Conservation (phyloP, 2,113 vertebrate species). For the Xiphorhynchus elegans region DNA sequence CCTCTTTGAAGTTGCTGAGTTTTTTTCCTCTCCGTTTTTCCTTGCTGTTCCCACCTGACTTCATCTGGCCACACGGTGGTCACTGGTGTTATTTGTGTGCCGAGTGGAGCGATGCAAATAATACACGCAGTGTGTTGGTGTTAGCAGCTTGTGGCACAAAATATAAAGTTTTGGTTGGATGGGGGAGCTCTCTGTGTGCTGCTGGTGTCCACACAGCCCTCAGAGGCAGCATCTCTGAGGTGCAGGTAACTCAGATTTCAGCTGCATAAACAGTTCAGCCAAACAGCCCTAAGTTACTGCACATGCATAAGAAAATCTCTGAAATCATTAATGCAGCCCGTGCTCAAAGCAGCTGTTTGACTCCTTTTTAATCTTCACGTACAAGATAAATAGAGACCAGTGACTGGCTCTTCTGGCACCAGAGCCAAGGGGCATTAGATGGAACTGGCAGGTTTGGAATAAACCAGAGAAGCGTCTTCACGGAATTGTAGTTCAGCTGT, state of each 20-base stretch:
- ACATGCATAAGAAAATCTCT: not conserved
- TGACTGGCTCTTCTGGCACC: not conserved
- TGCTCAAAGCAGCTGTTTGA: not conserved
- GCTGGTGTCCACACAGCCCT: not conserved
- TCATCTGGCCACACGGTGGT: not conserved
- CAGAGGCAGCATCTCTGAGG: not conserved
- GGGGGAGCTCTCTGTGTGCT: rapidly evolving
- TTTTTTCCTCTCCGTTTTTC: rapidly evolving
- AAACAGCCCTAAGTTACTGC: not conserved
- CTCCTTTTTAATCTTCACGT: not conserved
- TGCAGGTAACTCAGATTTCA: not conserved
- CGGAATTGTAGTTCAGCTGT: not conserved
- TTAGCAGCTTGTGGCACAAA: not conserved
- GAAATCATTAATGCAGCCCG: not conserved
- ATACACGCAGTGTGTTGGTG: rapidly evolving
- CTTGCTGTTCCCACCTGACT: not conserved
- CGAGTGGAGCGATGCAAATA: not conserved
- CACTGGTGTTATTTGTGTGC: not conserved
- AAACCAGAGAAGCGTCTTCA: not conserved
- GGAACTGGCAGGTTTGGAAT: not conserved
- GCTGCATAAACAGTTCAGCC: not conserved
- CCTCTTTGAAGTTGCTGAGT: not conserved
- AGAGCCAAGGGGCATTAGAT: not conserved
- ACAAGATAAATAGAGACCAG: not conserved
- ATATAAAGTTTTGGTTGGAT: not conserved